Base-by-base conservation (phyloP, 2,113 vertebrate species). In the Speoplatyrhinus poulsoni region DNA sequence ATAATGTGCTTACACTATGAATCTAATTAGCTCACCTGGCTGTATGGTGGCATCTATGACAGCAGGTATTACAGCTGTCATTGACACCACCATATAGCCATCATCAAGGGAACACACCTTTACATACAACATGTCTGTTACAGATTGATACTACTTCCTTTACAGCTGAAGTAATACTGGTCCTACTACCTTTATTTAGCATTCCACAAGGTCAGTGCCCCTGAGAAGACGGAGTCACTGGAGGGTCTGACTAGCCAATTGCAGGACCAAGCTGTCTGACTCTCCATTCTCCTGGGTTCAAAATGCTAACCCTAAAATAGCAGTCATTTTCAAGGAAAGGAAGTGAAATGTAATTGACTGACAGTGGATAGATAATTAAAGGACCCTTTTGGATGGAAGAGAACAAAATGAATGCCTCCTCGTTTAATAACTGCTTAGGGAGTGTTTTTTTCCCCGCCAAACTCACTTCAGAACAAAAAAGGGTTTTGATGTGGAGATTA, bases 281-380 rank as follows among this genome's bases (percentile, higher is more conserved):
- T 82, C 83, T 87, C 76, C 61, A 83, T 76, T 67, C 87, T 86
- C 86, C 76, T 74, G 84, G 83, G 87, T 88, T 85, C 86, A 75
- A 73, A 90, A 84, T 86, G 83, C 76, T 84, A 82, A 77, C 80
- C 91, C 84, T 87, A 90, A 93, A 93, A 93, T 93, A 93, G 91
- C 88, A 88, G 86, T 74, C 83, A 92, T 92, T 90, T 89, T 92
- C 89, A 91, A 86, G 87, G 82, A 90, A 90, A 89, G 92, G 91
- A 92, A 92, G 88, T 85, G 85, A 91, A 89, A 92, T 91, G 87
- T 92, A 92, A 92, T 91, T 89, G 91, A 92, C 88, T 92, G 88
- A 91, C 89, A 91, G 89, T 82, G 81, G 77, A 87, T 87, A 87
- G 88, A 91, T 93, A 93, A 93, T 93, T 92, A 92, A 91, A 89